Conservation (phyloP, 2,113 vertebrate genomes). For the Chaetodon trifascialis region DNA sequence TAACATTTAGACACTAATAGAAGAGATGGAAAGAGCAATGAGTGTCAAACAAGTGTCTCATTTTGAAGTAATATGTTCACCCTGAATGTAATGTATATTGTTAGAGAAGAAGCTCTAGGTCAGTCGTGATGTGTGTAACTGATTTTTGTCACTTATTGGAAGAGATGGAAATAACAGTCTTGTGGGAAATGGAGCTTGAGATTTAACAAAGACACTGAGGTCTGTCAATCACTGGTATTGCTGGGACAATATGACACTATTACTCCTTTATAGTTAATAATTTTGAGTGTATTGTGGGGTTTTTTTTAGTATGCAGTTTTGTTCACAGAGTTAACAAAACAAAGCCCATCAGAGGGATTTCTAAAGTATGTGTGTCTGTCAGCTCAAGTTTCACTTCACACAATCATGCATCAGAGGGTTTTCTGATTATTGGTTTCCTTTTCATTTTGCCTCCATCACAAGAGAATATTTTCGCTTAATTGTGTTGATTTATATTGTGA, state of each 20-base stretch:
- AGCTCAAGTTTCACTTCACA: not conserved
- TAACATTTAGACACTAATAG: not conserved
- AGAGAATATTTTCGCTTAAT: not conserved
- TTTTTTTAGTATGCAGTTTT: not conserved
- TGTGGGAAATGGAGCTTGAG: not conserved
- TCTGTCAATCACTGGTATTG: not conserved
- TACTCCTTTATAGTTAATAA: not conserved
- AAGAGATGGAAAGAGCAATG: not conserved
- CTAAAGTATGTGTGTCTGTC: not conserved
- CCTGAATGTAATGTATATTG: not conserved
- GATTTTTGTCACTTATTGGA: not conserved
- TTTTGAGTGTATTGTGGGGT: not conserved
- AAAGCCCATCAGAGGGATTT: not conserved
- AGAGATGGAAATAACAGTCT: not conserved
- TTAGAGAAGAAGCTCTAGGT: not conserved
- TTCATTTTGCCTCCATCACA: not conserved
- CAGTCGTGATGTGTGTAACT: not conserved
- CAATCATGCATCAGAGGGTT: not conserved
- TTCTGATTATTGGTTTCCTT: not conserved
- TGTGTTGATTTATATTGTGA: not conserved
- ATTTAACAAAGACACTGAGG: not conserved
- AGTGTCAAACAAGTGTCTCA: not conserved
- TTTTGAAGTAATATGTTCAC: too few relatives aligned
- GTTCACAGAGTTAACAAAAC: not conserved
- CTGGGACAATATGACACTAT: not conserved